A percentile compares a stretch with the other conserved stretches of the same genome.
phyloP scores from a whole-genome alignment of 2,113 vertebrate species.

The Lates calcarifer region DNA sequence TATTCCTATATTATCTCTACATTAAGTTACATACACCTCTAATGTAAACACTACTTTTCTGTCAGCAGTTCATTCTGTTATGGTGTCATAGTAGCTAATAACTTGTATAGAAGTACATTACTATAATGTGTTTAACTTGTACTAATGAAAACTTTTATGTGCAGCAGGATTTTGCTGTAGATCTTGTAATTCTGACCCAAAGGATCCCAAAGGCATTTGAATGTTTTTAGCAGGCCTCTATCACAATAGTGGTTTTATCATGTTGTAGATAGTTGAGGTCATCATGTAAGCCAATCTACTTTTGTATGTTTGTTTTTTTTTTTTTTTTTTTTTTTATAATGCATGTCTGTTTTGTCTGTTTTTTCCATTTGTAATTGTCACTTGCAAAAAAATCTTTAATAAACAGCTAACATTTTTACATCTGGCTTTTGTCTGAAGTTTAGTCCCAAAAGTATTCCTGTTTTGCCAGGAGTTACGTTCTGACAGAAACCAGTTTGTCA shows the following conservation, averaged over 20 bases:
- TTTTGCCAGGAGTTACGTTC: background rate
- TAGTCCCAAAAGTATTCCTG: background rate
- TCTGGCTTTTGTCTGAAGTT: background rate
- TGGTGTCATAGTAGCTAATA: conserved; percentile 2
- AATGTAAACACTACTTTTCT: conserved; percentile 35
- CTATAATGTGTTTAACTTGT: conserved; percentile 52
- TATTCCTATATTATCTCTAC: background rate
- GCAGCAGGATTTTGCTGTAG: conserved; percentile 32
- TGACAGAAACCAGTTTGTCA: background rate
- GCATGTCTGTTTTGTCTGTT: conserved; percentile 32
- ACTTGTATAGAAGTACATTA: conserved; percentile 9
- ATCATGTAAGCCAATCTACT: conserved; percentile 1
- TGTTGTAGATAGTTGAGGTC: conserved; percentile 2
- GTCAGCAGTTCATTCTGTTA: conserved; percentile 2
- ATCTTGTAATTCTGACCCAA: conserved; percentile 47
- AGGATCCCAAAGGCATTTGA: conserved; percentile 60
- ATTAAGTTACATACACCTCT: background rate
- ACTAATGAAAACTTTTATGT: conserved; percentile 33
- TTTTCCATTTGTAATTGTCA: conserved; percentile 25
- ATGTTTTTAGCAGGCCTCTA: conserved; percentile 50
- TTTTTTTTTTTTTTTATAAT: conserved; percentile 8
- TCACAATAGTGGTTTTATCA: conserved; percentile 1
- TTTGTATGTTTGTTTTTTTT: conserved; percentile 34
- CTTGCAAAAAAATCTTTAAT: conserved; percentile 43
- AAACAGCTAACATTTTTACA: conserved; percentile 64